A percentile compares a stretch with the other conserved stretches of the same genome.
These are phyloP conservation scores for Drosophila suboccidentalis DNA, from an alignment of 2,888 invertebrate species.

Conservation along the genomic window DNA sequence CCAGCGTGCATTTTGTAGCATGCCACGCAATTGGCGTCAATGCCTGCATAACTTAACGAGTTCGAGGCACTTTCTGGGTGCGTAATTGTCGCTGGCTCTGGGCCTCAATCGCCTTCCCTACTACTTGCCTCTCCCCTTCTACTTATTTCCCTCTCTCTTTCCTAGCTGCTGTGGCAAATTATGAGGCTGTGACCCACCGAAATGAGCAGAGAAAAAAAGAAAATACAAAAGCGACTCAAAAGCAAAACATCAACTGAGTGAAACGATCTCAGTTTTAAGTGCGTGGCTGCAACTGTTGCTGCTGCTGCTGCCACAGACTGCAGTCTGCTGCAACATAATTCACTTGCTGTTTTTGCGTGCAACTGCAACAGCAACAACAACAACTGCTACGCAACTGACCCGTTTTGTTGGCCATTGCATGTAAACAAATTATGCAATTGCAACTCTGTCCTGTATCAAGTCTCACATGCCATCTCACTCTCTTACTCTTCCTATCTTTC, in stretches of 20 bases:
- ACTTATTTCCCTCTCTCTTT: neutral
- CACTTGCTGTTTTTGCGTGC: slow-evolving; percentile 70
- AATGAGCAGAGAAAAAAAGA: slow-evolving; percentile 15
- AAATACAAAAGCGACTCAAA: neutral
- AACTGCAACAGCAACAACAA: slow-evolving; percentile 52
- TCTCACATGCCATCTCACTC: slow-evolving; percentile 28
- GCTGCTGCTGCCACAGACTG: slow-evolving; percentile 21
- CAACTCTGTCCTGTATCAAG: slow-evolving; percentile 50
- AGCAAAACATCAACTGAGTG: slow-evolving; percentile 51
- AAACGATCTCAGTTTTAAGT: slow-evolving; percentile 58
- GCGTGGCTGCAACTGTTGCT: slow-evolving; percentile 44
- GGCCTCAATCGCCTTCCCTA: neutral
- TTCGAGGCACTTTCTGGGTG: slow-evolving; percentile 55
- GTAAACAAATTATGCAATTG: slow-evolving; percentile 80
- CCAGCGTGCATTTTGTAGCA: slow-evolving; percentile 64
- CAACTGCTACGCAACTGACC: slow-evolving; percentile 69
- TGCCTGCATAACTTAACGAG: slow-evolving; percentile 75
- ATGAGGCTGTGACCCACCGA: slow-evolving; percentile 59
- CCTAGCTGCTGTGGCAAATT: slow-evolving; percentile 44
- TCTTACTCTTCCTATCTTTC: slow-evolving; percentile 2
- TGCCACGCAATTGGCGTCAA: slow-evolving; percentile 67
- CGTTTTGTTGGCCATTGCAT: slow-evolving; percentile 73
- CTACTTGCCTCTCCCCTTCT: neutral
- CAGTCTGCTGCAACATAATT: slow-evolving; percentile 65
- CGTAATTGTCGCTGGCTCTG: slow-evolving; percentile 57